Conservation (phyloP, 2,888 invertebrate genomes). For the Anarsia innoxiella region DNA sequence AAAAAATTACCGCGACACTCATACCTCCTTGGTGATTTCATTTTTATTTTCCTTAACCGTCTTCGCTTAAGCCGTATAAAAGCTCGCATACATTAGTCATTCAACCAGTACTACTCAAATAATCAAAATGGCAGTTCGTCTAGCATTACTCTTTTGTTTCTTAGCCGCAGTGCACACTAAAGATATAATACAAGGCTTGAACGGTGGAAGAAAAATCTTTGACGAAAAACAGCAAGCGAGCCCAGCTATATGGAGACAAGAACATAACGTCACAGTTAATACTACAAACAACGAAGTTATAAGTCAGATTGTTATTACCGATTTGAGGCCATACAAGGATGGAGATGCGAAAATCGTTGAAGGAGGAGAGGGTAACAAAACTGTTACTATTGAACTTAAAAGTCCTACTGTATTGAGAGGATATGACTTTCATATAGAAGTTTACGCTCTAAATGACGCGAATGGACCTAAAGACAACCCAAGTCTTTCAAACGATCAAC, state of each 20-base stretch:
- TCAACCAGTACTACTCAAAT: slow-evolving; percentile 7
- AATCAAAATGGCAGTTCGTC: slow-evolving; percentile 18
- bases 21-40: slow-evolving; percentile 29
- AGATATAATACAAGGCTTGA: slow-evolving; percentile 38
- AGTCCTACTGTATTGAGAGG: slow-evolving; percentile 58
- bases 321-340: slow-evolving; percentile 51
- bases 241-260: slow-evolving; percentile 52
- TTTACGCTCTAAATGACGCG: slow-evolving; percentile 32
- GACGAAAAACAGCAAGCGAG: slow-evolving; percentile 44
- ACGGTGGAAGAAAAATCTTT: slow-evolving; percentile 11
- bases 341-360: slow-evolving; percentile 50
- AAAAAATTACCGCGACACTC: slow-evolving; percentile 31
- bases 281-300: slow-evolving; percentile 44
- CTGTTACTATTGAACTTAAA: slow-evolving; percentile 53
- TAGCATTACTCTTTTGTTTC: slow-evolving; percentile 25
- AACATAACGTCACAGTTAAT: slow-evolving; percentile 40
- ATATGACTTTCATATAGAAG: slow-evolving; percentile 48
- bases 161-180: slow-evolving; percentile 32
- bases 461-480: not conserved
- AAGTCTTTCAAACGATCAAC: no score
- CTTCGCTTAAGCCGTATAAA: slow-evolving; percentile 36
- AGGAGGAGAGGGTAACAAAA: slow-evolving; percentile 52
- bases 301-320: slow-evolving; percentile 41
- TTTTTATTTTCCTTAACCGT: slow-evolving; percentile 49
- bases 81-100: slow-evolving; percentile 20